These are phyloP conservation scores for Nasonia giraulti DNA, from an alignment of 1,140 invertebrate species.

Conservation along the genomic window DNA sequence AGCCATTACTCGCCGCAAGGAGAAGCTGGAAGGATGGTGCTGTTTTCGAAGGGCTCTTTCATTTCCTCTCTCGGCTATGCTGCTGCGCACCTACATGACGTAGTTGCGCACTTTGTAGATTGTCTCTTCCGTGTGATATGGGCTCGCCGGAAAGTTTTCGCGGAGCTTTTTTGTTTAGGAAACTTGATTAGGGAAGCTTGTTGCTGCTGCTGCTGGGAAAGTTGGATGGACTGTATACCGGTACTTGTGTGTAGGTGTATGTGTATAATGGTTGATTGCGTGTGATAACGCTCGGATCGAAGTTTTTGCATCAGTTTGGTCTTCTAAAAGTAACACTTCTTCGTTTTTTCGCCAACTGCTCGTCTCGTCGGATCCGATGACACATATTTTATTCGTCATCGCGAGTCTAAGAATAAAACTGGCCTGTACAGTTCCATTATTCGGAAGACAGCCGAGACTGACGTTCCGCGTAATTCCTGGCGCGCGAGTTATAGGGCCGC, in stretches of 20 bases:
- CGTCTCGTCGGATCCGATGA: not conserved
- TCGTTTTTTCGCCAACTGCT: too few relatives aligned
- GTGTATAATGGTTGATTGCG: not conserved
- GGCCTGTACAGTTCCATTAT: not conserved
- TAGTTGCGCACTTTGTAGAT: not conserved
- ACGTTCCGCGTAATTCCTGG: not conserved
- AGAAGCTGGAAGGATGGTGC: not conserved
- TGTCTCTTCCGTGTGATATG: not conserved
- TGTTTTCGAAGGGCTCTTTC: slow-evolving; percentile 2
- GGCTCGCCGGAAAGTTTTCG: not conserved
- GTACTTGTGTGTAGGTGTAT: not conserved
- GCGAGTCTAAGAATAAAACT: not conserved
- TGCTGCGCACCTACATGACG: not conserved
- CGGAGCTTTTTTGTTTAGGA: not conserved
- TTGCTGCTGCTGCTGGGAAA: not conserved
- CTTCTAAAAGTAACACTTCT: too few relatives aligned
- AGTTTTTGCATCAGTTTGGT: too few relatives aligned
- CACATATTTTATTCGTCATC: not conserved
- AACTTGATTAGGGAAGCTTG: not conserved
- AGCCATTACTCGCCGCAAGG: not conserved
- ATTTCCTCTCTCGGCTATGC: not conserved
- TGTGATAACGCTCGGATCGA: too few relatives aligned
- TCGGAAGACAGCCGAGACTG: not conserved
- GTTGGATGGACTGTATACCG: not conserved
- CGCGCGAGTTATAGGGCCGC: not conserved